Conservation (phyloP, 2,797 vertebrate species). For the Decapterus maruadsi region DNA sequence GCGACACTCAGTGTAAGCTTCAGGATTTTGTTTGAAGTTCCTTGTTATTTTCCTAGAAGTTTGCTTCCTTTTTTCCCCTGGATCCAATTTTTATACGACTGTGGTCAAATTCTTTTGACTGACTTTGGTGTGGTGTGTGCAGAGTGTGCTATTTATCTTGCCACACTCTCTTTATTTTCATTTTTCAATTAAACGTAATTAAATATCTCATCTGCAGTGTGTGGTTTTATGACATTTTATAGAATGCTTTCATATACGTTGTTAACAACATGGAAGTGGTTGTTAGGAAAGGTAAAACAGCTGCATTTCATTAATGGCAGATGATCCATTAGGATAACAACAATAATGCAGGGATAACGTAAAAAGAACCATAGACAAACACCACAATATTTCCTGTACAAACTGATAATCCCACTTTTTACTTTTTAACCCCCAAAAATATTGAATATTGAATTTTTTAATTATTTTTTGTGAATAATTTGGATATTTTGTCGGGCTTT, state of each 20-base stretch:
- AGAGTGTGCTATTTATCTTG: slow-evolving; percentile 36
- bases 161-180: slow-evolving; percentile 25
- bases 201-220: slow-evolving; percentile 23
- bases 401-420: slow-evolving; percentile 9
- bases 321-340: background rate
- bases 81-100: slow-evolving; percentile 57
- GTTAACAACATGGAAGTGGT: background rate
- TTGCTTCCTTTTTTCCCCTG: slow-evolving; percentile 29
- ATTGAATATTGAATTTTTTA: background rate
- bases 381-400: background rate
- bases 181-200: slow-evolving; percentile 51
- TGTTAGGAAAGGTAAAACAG: background rate
- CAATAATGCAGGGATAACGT: background rate
- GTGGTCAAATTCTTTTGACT: slow-evolving; percentile 52
- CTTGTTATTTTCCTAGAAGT: slow-evolving; percentile 30
- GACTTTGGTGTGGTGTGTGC: slow-evolving; percentile 37
- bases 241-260: background rate
- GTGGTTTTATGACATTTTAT: slow-evolving; percentile 37
- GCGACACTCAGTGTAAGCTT: slow-evolving; percentile 19
- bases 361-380: background rate
- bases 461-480: slow-evolving; percentile 13
- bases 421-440: background rate
- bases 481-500: background rate
- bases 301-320: slow-evolving; percentile 26
- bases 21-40: slow-evolving; percentile 21